Base-by-base conservation (phyloP, 2,888 invertebrate genomes). In the Lucinisca nassula region DNA sequence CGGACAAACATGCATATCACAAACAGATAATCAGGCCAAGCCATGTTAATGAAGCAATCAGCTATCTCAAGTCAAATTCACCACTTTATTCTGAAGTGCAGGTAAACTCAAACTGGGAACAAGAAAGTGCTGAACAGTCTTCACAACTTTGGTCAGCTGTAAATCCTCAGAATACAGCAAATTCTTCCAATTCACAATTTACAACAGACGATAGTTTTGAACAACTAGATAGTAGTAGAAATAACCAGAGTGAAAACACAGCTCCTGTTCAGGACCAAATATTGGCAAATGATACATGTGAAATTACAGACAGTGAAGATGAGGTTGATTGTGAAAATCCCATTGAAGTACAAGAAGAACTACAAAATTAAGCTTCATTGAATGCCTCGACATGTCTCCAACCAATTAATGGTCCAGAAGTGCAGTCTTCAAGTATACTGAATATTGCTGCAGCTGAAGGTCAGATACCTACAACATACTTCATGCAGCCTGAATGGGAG, bases 261-360 rank as follows among this genome's bases (percentile, higher is more conserved):
- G n/a, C n/a, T n/a, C n/a, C n/a, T n/a, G n/a, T n/a, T n/a, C n/a
- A n/a, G n/a, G n/a, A n/a, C n/a, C n/a, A n/a, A n/a, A n/a, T n/a
- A n/a, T n/a, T n/a, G n/a, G n/a, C n/a, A n/a, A n/a, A n/a, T n/a
- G n/a, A n/a, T n/a, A n/a, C n/a, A n/a, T n/a, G n/a, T n/a, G n/a
- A n/a, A n/a, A n/a, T n/a, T n/a, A n/a, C n/a, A n/a, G 85, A 85
- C 40, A 85, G 85, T 51, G 85, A 81, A 73, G 85, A 85, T 79
- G 85, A 85, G 73, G 61, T 85, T 32, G 78, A 85, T 45, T 61
- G 76, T 76, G 79, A 81, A 24, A 85, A 81, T 73, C 81, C 85
- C 24, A 35, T 51, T 51, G 84, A 84, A 24, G 45, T 87, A 21
- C 79, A 58, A 24, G 45, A 79, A 45, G 51, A 84, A 27, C 61